A percentile compares a stretch with the other conserved stretches of the same genome.
These are phyloP conservation scores for Gymnodraco acuticeps DNA, from an alignment of 2,797 vertebrate genomes.

Conservation along the genomic window DNA sequence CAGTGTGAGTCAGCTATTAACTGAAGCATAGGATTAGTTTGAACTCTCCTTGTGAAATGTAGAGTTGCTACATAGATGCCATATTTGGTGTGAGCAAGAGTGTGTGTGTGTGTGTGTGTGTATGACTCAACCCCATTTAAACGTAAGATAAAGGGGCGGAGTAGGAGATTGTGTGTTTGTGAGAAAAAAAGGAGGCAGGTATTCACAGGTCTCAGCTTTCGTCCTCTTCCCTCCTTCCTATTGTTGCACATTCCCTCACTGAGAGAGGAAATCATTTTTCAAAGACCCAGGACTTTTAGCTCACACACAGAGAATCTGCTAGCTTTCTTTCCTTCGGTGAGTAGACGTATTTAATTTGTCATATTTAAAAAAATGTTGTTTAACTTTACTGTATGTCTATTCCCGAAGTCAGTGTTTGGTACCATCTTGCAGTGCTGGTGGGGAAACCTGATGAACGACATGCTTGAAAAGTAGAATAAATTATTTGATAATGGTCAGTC, in stretches of 20 bases:
- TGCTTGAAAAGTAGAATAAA: constrained; percentile 5
- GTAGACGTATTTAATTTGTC: constrained; percentile 24
- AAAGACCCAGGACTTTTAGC: neutral
- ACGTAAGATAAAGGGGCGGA: constrained; percentile 40
- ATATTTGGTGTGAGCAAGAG: neutral
- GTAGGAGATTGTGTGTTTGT: constrained; percentile 21
- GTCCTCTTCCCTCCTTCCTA: constrained; percentile 58
- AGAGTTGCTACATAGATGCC: neutral
- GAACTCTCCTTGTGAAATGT: constrained; percentile 3
- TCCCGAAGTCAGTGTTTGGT: constrained; percentile 2
- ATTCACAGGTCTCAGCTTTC: constrained; percentile 62
- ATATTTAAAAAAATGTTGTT: neutral
- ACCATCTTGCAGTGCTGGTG: neutral
- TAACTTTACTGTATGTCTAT: neutral
- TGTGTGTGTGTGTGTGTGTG: neutral
- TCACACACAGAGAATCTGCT: neutral
- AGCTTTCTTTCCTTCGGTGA: constrained; percentile 34
- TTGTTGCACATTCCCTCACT: constrained; percentile 48
- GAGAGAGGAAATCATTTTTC: constrained; percentile 32
- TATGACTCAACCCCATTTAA: constrained; percentile 29
- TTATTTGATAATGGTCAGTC: neutral
- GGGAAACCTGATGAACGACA: constrained; percentile 42
- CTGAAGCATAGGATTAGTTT: neutral
- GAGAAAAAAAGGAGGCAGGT: constrained; percentile 44
- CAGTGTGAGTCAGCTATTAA: neutral